phyloP scores from a whole-genome alignment of 1,140 invertebrate species.

The Heliconius hermathena region DNA sequence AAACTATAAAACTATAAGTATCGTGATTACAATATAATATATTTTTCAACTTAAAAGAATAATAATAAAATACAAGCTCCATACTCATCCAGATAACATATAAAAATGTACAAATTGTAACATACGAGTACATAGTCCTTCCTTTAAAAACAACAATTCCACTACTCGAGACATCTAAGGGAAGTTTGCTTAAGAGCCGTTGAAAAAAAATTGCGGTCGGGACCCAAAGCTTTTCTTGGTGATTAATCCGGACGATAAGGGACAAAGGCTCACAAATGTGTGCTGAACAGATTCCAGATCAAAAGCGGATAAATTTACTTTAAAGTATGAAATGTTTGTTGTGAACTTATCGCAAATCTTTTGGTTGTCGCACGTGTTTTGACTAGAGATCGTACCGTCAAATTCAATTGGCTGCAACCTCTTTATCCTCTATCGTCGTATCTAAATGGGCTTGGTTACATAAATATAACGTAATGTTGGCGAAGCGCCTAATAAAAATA shows the following conservation, averaged over 20 bases:
- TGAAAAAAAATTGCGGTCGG: conserved; percentile 63
- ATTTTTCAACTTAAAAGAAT: too few species aligned
- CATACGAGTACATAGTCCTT: background rate
- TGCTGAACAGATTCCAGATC: conserved; percentile 75
- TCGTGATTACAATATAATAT: too few species aligned
- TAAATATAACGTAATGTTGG: conserved; percentile 37
- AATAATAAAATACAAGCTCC: background rate
- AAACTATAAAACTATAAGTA: too few species aligned
- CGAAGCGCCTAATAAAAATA: conserved; percentile 30
- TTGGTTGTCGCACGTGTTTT: conserved; percentile 71
- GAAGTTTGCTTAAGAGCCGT: conserved; percentile 59
- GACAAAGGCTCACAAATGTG: conserved; percentile 73
- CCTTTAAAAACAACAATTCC: conserved; percentile 12
- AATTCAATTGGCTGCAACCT: conserved; percentile 36
- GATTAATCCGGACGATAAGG: conserved; percentile 77
- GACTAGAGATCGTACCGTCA: conserved; percentile 53
- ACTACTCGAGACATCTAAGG: conserved; percentile 32
- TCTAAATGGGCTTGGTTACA: conserved; percentile 37
- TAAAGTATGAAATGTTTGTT: conserved; percentile 67
- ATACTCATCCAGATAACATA: too few species aligned
- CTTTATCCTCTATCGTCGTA: conserved; percentile 23
- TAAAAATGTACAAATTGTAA: too few species aligned
- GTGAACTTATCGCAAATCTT: conserved; percentile 62
- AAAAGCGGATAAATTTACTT: conserved; percentile 73
- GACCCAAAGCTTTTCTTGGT: conserved; percentile 62